These are phyloP conservation scores for Leptarthrus brevirostris DNA, from an alignment of 2,888 invertebrate genomes.

Conservation along the genomic window DNA sequence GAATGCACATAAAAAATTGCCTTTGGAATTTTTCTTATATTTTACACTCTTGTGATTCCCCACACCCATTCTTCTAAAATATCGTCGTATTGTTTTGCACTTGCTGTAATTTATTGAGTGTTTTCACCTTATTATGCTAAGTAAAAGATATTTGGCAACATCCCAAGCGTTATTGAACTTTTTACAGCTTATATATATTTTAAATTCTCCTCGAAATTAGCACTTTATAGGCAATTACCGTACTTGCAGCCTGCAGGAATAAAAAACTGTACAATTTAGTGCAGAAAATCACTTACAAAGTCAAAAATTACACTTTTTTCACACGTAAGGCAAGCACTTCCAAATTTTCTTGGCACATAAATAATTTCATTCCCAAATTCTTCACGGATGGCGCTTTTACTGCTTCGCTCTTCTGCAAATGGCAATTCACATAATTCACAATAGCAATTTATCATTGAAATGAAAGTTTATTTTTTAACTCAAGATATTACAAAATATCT, in stretches of 20 bases:
- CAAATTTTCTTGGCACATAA: slow-evolving; percentile 53
- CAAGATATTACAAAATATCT: too few species aligned
- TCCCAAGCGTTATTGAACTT: not conserved
- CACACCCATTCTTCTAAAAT: slow-evolving; percentile 16
- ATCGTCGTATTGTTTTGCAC: not conserved
- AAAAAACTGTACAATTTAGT: not conserved
- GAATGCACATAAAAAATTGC: slow-evolving; percentile 51
- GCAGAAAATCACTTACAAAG: slow-evolving; percentile 14
- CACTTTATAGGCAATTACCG: too few species aligned
- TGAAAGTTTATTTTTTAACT: too few species aligned
- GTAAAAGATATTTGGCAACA: not conserved
- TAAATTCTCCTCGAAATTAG: too few species aligned
- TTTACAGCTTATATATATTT: not conserved
- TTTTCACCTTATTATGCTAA: too few species aligned
- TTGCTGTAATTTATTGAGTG: not conserved
- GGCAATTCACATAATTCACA: not conserved
- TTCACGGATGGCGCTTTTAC: slow-evolving; percentile 51
- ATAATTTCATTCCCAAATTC: slow-evolving; percentile 49
- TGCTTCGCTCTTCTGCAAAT: too few species aligned
- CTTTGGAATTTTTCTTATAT: slow-evolving; percentile 34
- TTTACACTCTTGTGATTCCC: not conserved
- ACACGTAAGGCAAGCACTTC: slow-evolving; percentile 49
- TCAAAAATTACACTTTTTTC: slow-evolving; percentile 49
- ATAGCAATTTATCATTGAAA: not conserved
- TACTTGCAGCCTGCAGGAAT: too few species aligned